phyloP scores from a whole-genome alignment of 2,888 invertebrate species.

The Lithophane socia region DNA sequence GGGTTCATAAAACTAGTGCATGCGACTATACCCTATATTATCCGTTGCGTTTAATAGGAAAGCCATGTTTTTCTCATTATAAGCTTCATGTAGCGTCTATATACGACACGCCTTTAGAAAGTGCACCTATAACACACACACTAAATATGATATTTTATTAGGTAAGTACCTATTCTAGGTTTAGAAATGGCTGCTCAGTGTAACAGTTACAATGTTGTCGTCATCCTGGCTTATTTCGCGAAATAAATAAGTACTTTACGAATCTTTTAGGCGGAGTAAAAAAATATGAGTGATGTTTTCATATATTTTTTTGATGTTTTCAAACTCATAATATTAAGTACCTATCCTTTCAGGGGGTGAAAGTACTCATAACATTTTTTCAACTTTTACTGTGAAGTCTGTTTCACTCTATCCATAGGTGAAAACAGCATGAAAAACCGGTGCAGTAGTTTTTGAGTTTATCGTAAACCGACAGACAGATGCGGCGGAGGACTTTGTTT shows the following conservation, averaged over 20 bases:
- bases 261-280: not conserved
- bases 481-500: too few species aligned
- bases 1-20: not conserved
- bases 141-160: slow-evolving; percentile 50
- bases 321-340: not conserved
- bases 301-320: not conserved
- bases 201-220: slow-evolving; percentile 1
- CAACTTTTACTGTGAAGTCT: not conserved
- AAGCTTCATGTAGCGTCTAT: slow-evolving; percentile 38
- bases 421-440: too few species aligned
- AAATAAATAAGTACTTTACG: not conserved
- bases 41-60: slow-evolving; percentile 48
- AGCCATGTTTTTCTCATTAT: slow-evolving; percentile 57
- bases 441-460: too few species aligned
- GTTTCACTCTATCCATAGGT: too few species aligned
- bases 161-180: slow-evolving; percentile 6
- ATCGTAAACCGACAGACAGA: too few species aligned
- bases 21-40: slow-evolving; percentile 36
- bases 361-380: not conserved
- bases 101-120: slow-evolving; percentile 52
- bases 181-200: not conserved
- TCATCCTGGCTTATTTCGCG: slow-evolving; percentile 2
- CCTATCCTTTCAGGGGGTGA: not conserved
- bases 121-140: slow-evolving; percentile 16
- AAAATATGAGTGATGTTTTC: not conserved